Conservation (phyloP, 2,797 vertebrate species). For the Hephaestus fuliginosus region DNA sequence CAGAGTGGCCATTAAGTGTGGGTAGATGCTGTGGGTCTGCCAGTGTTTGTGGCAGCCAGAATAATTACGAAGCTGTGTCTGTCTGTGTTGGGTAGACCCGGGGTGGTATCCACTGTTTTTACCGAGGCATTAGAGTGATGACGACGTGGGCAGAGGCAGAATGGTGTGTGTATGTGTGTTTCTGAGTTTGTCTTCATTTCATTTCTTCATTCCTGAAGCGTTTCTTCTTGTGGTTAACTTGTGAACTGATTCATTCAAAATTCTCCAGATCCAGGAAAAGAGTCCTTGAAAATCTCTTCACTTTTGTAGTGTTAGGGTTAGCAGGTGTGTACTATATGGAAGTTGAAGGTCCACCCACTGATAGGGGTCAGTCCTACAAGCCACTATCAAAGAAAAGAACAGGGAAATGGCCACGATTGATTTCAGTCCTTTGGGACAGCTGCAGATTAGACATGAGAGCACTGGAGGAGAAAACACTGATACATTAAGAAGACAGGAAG, state of each 20-base stretch:
- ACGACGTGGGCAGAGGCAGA: slow-evolving; percentile 31
- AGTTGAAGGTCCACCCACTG: slow-evolving; percentile 13
- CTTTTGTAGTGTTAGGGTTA: background rate
- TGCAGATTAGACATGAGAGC: slow-evolving; percentile 7
- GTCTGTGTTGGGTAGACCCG: slow-evolving; percentile 53
- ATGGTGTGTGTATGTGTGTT: slow-evolving; percentile 5
- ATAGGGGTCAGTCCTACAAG: slow-evolving; percentile 21
- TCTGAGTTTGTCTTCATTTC: background rate
- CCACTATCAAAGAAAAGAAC: slow-evolving; percentile 20
- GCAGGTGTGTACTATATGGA: background rate
- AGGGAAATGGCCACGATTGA: background rate
- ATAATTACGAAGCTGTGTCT: slow-evolving; percentile 67
- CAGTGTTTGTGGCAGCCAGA: slow-evolving; percentile 63
- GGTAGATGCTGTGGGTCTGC: slow-evolving; percentile 62
- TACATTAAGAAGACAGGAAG: background rate
- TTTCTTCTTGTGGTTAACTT: background rate
- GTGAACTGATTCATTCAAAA: background rate
- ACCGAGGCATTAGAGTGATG: slow-evolving; percentile 52
- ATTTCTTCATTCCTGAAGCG: background rate
- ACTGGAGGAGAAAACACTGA: background rate
- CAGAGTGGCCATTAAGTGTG: slow-evolving; percentile 77
- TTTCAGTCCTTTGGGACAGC: slow-evolving; percentile 18
- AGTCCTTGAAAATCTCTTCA: background rate
- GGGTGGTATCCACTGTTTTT: slow-evolving; percentile 56
- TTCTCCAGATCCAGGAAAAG: background rate